Percentiles rank a stretch among this genome's conserved stretches.
These are phyloP conservation scores for Alviniconcha marisindica DNA, from an alignment of 1,140 invertebrate genomes.

Conservation along the genomic window DNA sequence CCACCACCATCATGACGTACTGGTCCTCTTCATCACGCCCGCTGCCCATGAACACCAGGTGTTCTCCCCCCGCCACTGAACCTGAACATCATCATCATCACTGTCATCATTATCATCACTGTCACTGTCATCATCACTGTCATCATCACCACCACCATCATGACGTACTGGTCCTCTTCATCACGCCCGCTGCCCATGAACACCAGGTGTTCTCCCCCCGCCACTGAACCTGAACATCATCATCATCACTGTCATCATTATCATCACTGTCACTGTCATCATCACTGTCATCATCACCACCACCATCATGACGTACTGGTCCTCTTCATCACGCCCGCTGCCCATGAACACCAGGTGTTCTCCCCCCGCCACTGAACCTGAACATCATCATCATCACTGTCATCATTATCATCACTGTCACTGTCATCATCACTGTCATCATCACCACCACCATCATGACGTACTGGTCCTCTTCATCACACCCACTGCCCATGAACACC, in stretches of 20 bases:
- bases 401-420: neutral
- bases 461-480: constrained; percentile 66
- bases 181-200: constrained; percentile 94
- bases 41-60: constrained; percentile 97
- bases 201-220: constrained; percentile 96
- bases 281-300: constrained; percentile 78
- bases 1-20: constrained; percentile 98
- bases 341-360: constrained; percentile 99
- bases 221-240: constrained; percentile 82
- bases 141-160: constrained; percentile 91
- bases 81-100: constrained; percentile 68
- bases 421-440: neutral
- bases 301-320: constrained; percentile 91
- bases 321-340: constrained; percentile 83
- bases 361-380: constrained; percentile 89
- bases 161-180: constrained; percentile 78
- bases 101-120: neutral
- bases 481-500: constrained; percentile 97
- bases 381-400: neutral
- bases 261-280: neutral
- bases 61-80: constrained; percentile 94
- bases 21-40: constrained; percentile 96
- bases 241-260: neutral
- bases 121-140: neutral
- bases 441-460: constrained; percentile 96